Evolutionary conservation across 1,140 invertebrate species (phyloP), one percentile per base, ranked within the genome.

Genomic region (Littorina saxatilis): DNA sequence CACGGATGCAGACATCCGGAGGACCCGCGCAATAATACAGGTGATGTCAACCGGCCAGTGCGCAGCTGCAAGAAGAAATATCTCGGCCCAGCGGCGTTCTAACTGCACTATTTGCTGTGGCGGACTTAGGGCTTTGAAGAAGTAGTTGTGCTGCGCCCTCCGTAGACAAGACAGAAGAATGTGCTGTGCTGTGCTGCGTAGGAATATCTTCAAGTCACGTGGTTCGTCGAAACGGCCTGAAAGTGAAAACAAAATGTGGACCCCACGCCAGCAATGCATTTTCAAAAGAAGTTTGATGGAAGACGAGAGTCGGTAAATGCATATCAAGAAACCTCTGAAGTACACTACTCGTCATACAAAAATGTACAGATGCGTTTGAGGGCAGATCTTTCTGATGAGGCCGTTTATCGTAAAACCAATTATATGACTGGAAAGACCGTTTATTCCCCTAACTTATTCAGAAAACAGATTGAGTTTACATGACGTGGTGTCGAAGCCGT

Each of bases 161-260:
- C 96, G 95, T 5, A 97, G 94, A 0, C 95, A 94, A 1, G 96
- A 90, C 86, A 96, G 95, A 13, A 97, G 91, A n/a, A 97, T 89
- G 88, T 96, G 94, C 2, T 93, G 80, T 89, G 86, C 13, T 81
- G 77, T 63, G 72, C 55, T 63, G 78, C 82, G 72, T 37, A 72
- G 66, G 50, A 82, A 78, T 52, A 40, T 73, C 4, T 52, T 35
- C 1, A 74, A 11, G 72, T 83, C 80, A 20, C 80, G 61, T 29
- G 66, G 70, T 55, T 74, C 74, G 27, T 68, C 50, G 15, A 50
- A n/a, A 27, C 35, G 55, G 35, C 32, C 63, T 68, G 61, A 52
- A 55, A 39, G 37, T 39, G 55, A 66, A 17, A 4, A 35, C 29
- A 76, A 23, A n/a, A 40, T 76, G 27, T 35, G n/a, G n/a, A n/a